These are phyloP conservation scores for Chrysaora quinquecirrha DNA, from an alignment of 30 jellyfish, hydroid and myxozoan species.

Conservation along the genomic window DNA sequence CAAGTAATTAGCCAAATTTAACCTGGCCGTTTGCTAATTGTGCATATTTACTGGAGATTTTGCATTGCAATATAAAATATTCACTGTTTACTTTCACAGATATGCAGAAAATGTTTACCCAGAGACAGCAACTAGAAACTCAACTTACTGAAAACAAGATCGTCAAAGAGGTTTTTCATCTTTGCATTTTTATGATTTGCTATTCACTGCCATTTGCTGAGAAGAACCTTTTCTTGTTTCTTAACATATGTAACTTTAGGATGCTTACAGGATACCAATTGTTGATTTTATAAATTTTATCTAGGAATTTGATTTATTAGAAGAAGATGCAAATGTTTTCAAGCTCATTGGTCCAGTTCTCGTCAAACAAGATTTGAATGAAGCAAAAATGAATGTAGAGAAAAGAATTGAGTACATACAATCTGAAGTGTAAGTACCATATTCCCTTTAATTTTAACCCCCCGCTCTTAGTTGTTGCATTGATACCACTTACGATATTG, in stretches of 20 bases:
- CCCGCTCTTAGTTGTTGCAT: no score
- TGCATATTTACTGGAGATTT: no score
- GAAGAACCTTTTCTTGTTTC: no score
- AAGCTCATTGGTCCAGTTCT: conserved; percentile 97
- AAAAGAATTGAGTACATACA: conserved; percentile 93
- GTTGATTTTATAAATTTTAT: no score
- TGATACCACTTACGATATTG: no score
- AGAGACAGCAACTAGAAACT: conserved; percentile 90
- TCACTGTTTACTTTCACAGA: conserved; percentile 30
- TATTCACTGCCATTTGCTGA: no score
- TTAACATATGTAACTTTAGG: no score
- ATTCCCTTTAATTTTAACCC: neutral
- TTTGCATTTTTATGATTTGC: neutral
- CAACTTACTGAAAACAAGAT: conserved; percentile 84
- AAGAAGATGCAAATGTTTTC: conserved; percentile 80
- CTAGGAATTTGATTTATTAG: conserved; percentile 79
- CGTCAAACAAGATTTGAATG: conserved; percentile 86
- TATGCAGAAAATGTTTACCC: conserved; percentile 82
- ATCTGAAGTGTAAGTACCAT: conserved; percentile 87
- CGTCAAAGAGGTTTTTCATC: conserved; percentile 76
- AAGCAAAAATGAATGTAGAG: conserved; percentile 86
- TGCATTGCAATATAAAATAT: no score
- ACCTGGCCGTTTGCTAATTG: no score
- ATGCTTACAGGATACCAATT: no score
- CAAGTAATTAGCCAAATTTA: no score